A percentile compares a stretch with the other conserved stretches of the same genome.
Evolutionary conservation across 2,113 vertebrate genomes (phyloP).

Genomic region (Crotalus helleri): DNA sequence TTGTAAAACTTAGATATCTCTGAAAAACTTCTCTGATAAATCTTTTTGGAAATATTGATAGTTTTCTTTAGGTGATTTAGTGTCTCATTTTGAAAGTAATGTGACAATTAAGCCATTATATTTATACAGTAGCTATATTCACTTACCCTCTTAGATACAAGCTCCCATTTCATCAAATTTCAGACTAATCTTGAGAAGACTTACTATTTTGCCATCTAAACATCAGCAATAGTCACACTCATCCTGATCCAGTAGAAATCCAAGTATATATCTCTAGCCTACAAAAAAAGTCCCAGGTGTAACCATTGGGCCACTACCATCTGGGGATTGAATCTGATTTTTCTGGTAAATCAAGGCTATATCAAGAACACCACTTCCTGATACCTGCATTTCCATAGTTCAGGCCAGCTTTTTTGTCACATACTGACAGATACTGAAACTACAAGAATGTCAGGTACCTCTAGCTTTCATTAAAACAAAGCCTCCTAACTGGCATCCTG

Average conservation of each 20-base stretch:
- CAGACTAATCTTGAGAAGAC: neutral
- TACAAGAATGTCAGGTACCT: neutral
- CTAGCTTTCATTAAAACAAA: neutral
- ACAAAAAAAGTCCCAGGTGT: neutral
- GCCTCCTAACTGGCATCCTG: neutral
- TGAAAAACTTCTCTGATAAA: slow-evolving; percentile 43
- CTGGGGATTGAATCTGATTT: neutral
- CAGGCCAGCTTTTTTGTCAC: neutral
- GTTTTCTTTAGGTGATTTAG: slow-evolving; percentile 30
- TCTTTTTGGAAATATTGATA: slow-evolving; percentile 42
- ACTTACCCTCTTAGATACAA: neutral
- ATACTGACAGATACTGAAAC: neutral
- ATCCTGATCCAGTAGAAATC: neutral
- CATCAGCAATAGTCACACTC: neutral
- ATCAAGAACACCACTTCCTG: neutral
- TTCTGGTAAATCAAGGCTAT: neutral
- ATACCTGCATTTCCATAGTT: neutral
- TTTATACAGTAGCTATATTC: neutral
- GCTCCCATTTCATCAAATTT: neutral
- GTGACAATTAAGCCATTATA: neutral
- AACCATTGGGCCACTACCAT: neutral
- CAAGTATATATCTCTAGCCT: neutral
- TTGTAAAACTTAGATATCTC: slow-evolving; percentile 44
- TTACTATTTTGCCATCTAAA: neutral
- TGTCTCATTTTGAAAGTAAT: slow-evolving; percentile 47